Evolutionary conservation across 2,888 invertebrate genomes (phyloP).

Genomic region (Drosophila nigricruria): DNA sequence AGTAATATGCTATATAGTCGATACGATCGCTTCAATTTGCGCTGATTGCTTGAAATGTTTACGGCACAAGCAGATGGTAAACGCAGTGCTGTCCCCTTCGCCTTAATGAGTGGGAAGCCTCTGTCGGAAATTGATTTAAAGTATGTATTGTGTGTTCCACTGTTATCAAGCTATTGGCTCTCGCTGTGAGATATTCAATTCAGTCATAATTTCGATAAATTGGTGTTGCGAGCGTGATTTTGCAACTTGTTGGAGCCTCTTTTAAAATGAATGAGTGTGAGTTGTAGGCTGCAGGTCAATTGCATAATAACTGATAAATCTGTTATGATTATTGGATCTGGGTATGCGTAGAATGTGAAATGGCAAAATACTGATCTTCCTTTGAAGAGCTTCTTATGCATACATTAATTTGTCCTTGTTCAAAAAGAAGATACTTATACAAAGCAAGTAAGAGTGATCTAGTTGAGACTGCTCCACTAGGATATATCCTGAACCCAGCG

Average conservation of each 20-base stretch:
- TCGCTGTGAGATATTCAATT: conserved; percentile 12
- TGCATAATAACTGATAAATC: background rate
- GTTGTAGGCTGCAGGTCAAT: background rate
- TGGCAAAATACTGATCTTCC: background rate
- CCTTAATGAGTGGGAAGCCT: conserved; percentile 56
- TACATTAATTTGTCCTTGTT: background rate
- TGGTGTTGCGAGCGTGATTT: conserved; percentile 34
- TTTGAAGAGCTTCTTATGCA: too few relatives aligned
- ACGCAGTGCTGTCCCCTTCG: conserved; percentile 39
- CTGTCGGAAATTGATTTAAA: conserved; percentile 64
- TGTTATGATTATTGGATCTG: background rate
- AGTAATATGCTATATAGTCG: conserved; percentile 24
- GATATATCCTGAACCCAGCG: too few relatives aligned
- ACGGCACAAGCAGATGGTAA: conserved; percentile 26
- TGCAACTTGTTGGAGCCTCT: background rate
- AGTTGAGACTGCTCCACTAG: too few relatives aligned
- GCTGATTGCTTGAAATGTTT: conserved; percentile 69
- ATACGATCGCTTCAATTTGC: conserved; percentile 60
- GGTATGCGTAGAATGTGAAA: background rate
- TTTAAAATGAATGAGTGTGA: background rate
- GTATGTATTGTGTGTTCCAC: conserved; percentile 27
- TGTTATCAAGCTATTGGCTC: background rate
- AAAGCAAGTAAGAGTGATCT: too few relatives aligned
- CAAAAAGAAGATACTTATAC: too few relatives aligned
- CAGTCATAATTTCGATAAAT: conserved; percentile 35